Percentiles rank a stretch among this genome's conserved stretches.
phyloP scores from a whole-genome alignment of 2,797 vertebrate species.

The Trichosurus vulpecula region DNA sequence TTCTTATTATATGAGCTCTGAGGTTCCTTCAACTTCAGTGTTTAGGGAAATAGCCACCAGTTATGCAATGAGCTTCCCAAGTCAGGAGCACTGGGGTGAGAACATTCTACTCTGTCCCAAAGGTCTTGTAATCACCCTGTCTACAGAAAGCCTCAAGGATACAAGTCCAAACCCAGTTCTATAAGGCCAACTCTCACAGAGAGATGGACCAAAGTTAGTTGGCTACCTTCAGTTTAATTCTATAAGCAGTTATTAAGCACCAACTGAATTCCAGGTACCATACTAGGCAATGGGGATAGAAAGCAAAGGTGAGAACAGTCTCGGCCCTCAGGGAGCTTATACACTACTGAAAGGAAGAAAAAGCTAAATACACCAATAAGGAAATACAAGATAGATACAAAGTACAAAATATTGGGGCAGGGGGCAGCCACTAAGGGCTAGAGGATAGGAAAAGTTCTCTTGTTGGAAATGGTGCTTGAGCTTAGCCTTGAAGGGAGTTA shows the following conservation, averaged over 20 bases:
- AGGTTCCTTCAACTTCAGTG: background rate
- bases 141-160: background rate
- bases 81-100: background rate
- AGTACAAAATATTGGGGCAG: background rate
- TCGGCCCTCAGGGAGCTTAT: background rate
- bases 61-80: background rate
- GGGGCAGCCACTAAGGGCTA: background rate
- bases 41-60: background rate
- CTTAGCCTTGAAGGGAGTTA: background rate
- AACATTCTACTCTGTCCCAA: background rate
- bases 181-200: background rate
- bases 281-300: background rate
- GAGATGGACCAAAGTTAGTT: background rate
- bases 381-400: background rate
- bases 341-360: background rate
- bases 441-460: background rate
- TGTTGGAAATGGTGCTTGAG: background rate
- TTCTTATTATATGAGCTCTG: background rate
- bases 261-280: background rate
- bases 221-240: background rate
- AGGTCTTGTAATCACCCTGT: background rate
- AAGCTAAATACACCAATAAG: background rate
- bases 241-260: background rate
- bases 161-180: background rate
- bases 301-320: background rate